A percentile compares a stretch with the other conserved stretches of the same genome.
Evolutionary conservation across 2,113 vertebrate genomes (phyloP).

Genomic region (Brachypodius melanocephalos): DNA sequence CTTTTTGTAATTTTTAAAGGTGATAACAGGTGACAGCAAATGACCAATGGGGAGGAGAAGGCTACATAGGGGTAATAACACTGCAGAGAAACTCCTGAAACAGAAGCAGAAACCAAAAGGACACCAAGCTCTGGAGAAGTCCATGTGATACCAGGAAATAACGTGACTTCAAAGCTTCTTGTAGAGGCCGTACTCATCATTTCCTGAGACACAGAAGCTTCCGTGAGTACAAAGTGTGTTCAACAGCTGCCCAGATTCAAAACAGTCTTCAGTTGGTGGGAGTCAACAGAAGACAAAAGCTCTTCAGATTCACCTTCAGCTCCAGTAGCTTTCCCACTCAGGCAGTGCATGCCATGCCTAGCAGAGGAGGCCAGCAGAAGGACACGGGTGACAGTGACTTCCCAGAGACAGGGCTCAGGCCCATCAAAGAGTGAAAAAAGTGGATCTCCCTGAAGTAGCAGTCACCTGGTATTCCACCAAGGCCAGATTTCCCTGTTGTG

Average conservation of each 20-base stretch:
- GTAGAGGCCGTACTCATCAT: fast-evolving
- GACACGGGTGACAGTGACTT: background rate
- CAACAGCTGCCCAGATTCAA: background rate
- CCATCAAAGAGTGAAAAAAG: background rate
- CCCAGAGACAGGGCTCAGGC: background rate
- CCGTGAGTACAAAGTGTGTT: background rate
- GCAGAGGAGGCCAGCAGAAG: background rate
- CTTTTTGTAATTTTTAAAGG: background rate
- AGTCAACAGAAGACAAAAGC: background rate
- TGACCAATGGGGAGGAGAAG: background rate
- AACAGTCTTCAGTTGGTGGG: background rate
- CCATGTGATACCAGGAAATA: background rate
- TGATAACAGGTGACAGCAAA: background rate
- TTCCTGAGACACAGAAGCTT: background rate
- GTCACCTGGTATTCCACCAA: fast-evolving
- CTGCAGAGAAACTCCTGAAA: background rate
- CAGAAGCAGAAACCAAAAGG: background rate
- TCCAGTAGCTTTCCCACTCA: background rate
- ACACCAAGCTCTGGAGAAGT: background rate
- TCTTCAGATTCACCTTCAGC: background rate
- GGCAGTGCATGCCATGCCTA: background rate
- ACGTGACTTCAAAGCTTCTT: background rate
- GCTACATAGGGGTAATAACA: fast-evolving
- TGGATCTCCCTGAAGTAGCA: background rate
- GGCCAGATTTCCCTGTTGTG: background rate